A percentile compares a stretch with the other conserved stretches of the same genome.
Conservation (phyloP, 37 sponge, comb jelly and placozoan species). For the Diacarnus erythraeanus region DNA sequence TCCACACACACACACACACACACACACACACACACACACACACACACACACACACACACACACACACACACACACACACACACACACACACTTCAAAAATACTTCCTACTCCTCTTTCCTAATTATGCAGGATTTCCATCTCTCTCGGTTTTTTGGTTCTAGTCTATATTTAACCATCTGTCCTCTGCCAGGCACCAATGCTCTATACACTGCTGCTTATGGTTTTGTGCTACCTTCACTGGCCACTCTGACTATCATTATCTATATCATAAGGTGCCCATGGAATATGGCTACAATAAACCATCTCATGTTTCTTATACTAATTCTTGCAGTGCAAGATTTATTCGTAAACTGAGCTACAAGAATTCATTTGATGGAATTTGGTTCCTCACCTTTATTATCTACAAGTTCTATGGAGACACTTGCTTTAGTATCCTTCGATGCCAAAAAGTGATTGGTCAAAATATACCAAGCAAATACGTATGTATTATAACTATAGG, state of each 20-base stretch:
- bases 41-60: too few relatives aligned
- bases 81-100: too few relatives aligned
- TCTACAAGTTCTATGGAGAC: slow-evolving; percentile 53
- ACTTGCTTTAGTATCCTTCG: slow-evolving; percentile 19
- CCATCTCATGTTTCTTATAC: neutral
- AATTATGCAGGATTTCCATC: slow-evolving; percentile 19
- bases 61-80: too few relatives aligned
- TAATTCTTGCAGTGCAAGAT: slow-evolving; percentile 29
- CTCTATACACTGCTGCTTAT: slow-evolving; percentile 14
- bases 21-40: too few relatives aligned
- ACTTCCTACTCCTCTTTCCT: too few relatives aligned
- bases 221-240: slow-evolving; percentile 23
- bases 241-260: slow-evolving; percentile 31
- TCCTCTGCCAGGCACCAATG: slow-evolving; percentile 5
- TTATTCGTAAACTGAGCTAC: slow-evolving; percentile 24
- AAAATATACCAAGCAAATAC: neutral
- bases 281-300: neutral
- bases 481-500: neutral
- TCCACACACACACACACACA: too few relatives aligned
- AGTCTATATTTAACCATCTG: slow-evolving; percentile 45
- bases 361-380: slow-evolving; percentile 29
- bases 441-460: neutral
- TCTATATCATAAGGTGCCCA: slow-evolving; percentile 33
- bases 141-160: slow-evolving; percentile 31
- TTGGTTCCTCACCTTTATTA: slow-evolving; percentile 26